Percentiles rank a stretch among this genome's conserved stretches.
Evolutionary conservation across 1,140 invertebrate species (phyloP).

Genomic region (Phocides pigmalion): DNA sequence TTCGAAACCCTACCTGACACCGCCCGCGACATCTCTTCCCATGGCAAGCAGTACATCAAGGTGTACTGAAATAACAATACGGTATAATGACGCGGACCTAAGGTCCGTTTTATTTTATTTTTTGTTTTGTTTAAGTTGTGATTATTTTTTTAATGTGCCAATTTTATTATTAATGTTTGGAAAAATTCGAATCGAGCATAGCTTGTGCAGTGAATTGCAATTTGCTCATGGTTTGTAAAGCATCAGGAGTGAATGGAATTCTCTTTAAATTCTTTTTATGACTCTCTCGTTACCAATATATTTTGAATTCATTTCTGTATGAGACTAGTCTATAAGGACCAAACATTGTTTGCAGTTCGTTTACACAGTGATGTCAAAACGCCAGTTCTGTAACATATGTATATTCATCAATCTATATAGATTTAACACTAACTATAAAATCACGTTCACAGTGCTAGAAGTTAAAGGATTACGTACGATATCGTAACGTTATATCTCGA

Average conservation of each 20-base stretch:
- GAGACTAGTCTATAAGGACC: constrained; percentile 77
- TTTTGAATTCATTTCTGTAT: constrained; percentile 67
- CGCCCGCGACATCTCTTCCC: constrained; percentile 84
- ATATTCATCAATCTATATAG: constrained; percentile 22
- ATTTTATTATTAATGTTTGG: constrained; percentile 77
- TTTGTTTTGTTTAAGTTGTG: constrained; percentile 77
- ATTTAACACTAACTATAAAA: constrained; percentile 37
- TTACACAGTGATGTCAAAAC: constrained; percentile 39
- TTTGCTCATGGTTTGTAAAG: constrained; percentile 50
- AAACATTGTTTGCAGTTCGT: constrained; percentile 64
- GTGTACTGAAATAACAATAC: constrained; percentile 79
- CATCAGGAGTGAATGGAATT: constrained; percentile 49
- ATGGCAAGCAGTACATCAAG: constrained; percentile 84
- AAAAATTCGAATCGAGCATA: constrained; percentile 72
- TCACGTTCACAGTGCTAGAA: constrained; percentile 25
- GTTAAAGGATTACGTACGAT: constrained; percentile 32
- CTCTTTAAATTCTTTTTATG: constrained; percentile 62
- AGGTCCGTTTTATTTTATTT: constrained; percentile 71
- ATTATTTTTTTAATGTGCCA: constrained; percentile 81
- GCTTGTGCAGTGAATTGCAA: constrained; percentile 62
- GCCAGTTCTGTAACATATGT: constrained; percentile 23
- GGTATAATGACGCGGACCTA: constrained; percentile 57
- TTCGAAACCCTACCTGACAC: constrained; percentile 86
- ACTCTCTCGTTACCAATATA: constrained; percentile 74
- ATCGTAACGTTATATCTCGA: constrained; percentile 8